phyloP scores from a whole-genome alignment of 2,113 vertebrate genomes.

The Cephalopterus ornatus region DNA sequence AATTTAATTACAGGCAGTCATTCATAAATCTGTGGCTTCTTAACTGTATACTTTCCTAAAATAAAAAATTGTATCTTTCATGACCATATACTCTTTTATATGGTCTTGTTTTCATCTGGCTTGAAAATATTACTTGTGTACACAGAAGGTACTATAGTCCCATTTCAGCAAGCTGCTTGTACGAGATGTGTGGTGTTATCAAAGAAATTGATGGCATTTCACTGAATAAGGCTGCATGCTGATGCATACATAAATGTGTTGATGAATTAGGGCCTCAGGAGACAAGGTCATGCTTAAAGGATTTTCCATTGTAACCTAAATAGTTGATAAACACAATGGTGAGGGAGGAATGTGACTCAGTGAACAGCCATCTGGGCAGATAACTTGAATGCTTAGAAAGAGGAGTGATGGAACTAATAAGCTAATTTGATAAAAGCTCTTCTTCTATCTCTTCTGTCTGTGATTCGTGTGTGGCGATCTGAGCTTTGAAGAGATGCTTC shows the following conservation, averaged over 20 bases:
- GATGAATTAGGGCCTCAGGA: slow-evolving; percentile 7
- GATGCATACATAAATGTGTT: background rate
- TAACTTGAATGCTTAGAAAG: background rate
- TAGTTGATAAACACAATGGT: background rate
- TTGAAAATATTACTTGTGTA: background rate
- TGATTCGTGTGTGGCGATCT: background rate
- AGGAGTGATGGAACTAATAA: background rate
- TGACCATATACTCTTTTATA: background rate
- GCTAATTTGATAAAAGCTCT: background rate
- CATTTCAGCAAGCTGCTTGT: background rate
- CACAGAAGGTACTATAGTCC: background rate
- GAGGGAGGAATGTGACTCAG: background rate
- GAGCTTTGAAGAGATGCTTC: background rate
- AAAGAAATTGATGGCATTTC: background rate
- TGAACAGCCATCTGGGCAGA: background rate
- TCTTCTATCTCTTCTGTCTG: background rate
- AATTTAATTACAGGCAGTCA: slow-evolving; percentile 1
- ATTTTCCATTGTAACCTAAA: slow-evolving; percentile 21
- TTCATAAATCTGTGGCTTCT: background rate
- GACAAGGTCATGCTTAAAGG: slow-evolving; percentile 8
- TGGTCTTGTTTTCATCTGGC: background rate
- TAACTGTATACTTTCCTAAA: background rate
- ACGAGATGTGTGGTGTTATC: background rate
- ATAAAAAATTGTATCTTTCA: background rate
- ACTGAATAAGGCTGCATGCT: background rate